Conservation (phyloP, 2,113 vertebrate genomes). For the Indicator maculatus region DNA sequence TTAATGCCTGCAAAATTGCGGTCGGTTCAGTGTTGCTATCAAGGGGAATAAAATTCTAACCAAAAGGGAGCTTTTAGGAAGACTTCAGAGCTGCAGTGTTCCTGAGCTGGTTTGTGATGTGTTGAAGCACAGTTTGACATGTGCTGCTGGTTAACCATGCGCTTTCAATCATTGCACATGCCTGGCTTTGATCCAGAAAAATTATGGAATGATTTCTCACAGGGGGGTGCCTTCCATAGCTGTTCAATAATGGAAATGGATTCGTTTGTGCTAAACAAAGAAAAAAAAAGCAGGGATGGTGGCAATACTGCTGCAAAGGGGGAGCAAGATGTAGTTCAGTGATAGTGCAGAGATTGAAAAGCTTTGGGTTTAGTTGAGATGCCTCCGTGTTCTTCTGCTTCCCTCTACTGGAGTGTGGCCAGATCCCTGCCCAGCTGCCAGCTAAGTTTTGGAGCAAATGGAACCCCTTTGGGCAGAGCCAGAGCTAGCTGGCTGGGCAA, state of each 20-base stretch:
- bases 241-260: background rate
- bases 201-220: background rate
- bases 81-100: rapidly evolving
- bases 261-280: background rate
- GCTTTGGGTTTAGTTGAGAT: rapidly evolving
- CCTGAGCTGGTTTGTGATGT: background rate
- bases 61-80: background rate
- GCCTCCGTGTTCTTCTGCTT: constrained; percentile 24
- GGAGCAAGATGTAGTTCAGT: rapidly evolving
- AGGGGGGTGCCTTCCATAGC: background rate
- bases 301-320: background rate
- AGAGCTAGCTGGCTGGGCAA: background rate
- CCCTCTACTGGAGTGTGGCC: constrained; percentile 58
- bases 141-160: background rate
- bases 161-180: background rate
- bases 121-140: background rate
- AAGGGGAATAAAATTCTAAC: background rate
- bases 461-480: background rate
- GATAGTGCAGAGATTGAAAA: rapidly evolving
- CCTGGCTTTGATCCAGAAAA: background rate
- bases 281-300: background rate
- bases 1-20: background rate
- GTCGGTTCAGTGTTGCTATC: background rate
- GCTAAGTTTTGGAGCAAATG: background rate
- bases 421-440: background rate